A percentile compares a stretch with the other conserved stretches of the same genome.
Conservation (phyloP, 1,140 invertebrate species). For the Hydropsyche tenuis region DNA sequence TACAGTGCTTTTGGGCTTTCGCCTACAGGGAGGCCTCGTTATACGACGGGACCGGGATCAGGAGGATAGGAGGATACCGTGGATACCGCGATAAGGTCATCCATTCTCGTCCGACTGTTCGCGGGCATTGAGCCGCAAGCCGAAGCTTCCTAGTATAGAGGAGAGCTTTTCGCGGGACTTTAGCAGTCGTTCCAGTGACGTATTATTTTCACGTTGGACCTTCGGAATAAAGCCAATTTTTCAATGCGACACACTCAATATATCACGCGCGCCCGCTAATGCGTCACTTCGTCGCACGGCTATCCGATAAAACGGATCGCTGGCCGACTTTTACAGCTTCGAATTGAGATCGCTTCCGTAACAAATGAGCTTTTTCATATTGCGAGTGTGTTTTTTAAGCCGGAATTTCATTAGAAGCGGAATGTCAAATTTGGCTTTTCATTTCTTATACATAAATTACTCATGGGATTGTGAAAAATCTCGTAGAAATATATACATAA, state of each 20-base stretch:
- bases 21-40: not conserved
- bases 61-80: too few relatives aligned
- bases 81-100: constrained; percentile 17
- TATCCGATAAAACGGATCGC: too few relatives aligned
- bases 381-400: too few relatives aligned
- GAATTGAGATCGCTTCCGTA: too few relatives aligned
- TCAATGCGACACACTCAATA: not conserved
- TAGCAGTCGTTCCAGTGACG: constrained; percentile 19
- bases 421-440: too few relatives aligned
- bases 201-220: constrained; percentile 18
- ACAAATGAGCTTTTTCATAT: too few relatives aligned
- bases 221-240: constrained; percentile 22
- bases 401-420: too few relatives aligned
- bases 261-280: constrained; percentile 1
- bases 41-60: constrained; percentile 13
- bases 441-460: too few relatives aligned
- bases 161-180: constrained; percentile 10
- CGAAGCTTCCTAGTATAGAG: not conserved
- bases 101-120: constrained; percentile 14
- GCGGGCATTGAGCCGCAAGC: not conserved
- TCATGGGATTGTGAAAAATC: too few relatives aligned
- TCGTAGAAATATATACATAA: too few relatives aligned
- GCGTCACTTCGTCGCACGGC: not conserved
- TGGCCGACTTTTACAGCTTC: too few relatives aligned
- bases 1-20: constrained; percentile 9